phyloP scores from a whole-genome alignment of 2,113 vertebrate genomes.

The Cochlearius cochlearius region DNA sequence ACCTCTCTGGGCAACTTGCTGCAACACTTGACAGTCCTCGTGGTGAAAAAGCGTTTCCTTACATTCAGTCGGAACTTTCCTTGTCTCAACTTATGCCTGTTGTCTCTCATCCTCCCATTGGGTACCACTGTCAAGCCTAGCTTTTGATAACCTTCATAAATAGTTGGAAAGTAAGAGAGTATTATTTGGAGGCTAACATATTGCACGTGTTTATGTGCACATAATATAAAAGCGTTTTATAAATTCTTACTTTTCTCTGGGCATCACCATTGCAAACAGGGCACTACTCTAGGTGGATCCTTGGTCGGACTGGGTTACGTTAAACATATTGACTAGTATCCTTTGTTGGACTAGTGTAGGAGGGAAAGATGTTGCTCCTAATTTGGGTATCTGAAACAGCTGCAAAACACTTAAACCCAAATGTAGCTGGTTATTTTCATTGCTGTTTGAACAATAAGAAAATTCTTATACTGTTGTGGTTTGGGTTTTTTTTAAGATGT shows the following conservation, averaged over 20 bases:
- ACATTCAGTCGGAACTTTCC: not conserved
- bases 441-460: not conserved
- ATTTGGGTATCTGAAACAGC: not conserved
- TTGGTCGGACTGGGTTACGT: not conserved
- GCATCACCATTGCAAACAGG: not conserved
- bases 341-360: not conserved
- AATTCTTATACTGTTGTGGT: not conserved
- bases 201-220: not conserved
- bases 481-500: not conserved
- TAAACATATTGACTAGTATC: not conserved
- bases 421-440: not conserved
- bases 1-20: not conserved
- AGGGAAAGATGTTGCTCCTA: not conserved
- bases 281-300: not conserved
- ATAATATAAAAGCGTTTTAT: not conserved
- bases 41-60: not conserved
- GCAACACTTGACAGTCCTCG: not conserved
- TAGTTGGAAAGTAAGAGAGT: not conserved
- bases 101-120: not conserved
- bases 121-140: not conserved
- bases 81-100: not conserved
- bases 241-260: not conserved
- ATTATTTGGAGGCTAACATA: not conserved
- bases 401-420: not conserved
- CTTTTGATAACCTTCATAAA: not conserved